Evolutionary conservation across 2,888 invertebrate genomes (phyloP).

Genomic region (Hypselothyrea guttata): DNA sequence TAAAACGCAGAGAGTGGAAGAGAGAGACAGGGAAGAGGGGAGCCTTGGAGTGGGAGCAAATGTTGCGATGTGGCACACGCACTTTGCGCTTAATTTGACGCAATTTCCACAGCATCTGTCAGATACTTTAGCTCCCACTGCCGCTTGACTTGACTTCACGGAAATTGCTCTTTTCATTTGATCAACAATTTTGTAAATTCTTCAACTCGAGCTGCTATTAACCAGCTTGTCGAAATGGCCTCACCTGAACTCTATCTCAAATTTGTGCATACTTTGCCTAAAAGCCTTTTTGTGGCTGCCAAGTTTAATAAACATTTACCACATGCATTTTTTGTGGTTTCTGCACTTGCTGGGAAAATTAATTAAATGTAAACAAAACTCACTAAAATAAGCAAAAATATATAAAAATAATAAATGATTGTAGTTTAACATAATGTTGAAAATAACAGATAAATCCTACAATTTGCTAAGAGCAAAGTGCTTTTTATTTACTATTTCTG

Average conservation of each 20-base stretch:
- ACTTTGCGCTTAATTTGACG: slow-evolving; percentile 65
- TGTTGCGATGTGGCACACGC: slow-evolving; percentile 48
- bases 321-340: neutral
- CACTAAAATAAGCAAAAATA: too few relatives aligned
- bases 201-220: slow-evolving; percentile 8
- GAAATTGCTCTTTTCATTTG: slow-evolving; percentile 13
- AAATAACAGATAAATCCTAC: too few relatives aligned
- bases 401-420: too few relatives aligned
- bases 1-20: neutral
- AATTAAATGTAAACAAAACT: too few relatives aligned
- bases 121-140: slow-evolving; percentile 6
- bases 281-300: slow-evolving; percentile 6
- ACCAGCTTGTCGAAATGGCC: slow-evolving; percentile 9
- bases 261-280: slow-evolving; percentile 19
- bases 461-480: too few relatives aligned
- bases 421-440: too few relatives aligned
- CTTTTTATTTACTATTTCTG: too few relatives aligned
- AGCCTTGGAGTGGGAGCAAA: neutral
- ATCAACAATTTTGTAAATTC: slow-evolving; percentile 9
- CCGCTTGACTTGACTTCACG: slow-evolving; percentile 5
- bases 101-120: slow-evolving; percentile 54
- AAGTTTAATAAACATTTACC: slow-evolving; percentile 6
- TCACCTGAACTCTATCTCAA: neutral
- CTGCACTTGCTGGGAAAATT: too few relatives aligned
- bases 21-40: neutral